A percentile compares a stretch with the other conserved stretches of the same genome.
Conservation (phyloP, 2,797 vertebrate species). For the Myotis pilosus region DNA sequence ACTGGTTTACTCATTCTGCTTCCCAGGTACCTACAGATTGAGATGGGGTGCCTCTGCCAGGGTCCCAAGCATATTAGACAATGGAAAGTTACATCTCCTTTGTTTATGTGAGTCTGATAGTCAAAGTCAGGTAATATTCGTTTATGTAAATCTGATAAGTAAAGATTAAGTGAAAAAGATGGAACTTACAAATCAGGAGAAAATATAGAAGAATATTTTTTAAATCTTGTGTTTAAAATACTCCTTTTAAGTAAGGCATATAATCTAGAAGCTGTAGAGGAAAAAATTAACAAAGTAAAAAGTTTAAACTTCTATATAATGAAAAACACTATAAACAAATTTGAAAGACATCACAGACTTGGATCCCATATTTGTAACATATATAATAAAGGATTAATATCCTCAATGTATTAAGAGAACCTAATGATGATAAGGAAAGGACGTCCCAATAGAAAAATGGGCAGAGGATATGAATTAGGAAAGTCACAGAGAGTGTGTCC, state of each 20-base stretch:
- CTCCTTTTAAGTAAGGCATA: slow-evolving; percentile 18
- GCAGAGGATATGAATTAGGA: slow-evolving; percentile 13
- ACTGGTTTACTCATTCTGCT: background rate
- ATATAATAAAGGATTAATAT: background rate
- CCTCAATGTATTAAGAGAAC: background rate
- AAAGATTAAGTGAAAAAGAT: slow-evolving; percentile 40
- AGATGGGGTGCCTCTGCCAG: background rate
- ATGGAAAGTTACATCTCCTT: background rate
- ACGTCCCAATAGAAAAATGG: background rate
- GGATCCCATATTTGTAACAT: background rate
- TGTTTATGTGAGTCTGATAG: slow-evolving; percentile 17
- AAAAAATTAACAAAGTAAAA: slow-evolving; percentile 21
- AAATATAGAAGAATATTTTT: background rate
- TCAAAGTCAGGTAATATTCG: background rate
- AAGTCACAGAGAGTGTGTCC: slow-evolving; percentile 26
- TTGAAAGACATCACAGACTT: background rate
- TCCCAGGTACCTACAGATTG: background rate
- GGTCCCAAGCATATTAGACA: background rate
- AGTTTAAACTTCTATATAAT: background rate
- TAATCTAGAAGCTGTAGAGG: slow-evolving; percentile 5
- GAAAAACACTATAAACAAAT: slow-evolving; percentile 33
- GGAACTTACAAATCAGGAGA: background rate
- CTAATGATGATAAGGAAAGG: slow-evolving; percentile 24
- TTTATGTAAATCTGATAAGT: background rate
- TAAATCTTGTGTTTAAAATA: slow-evolving; percentile 1